These are phyloP conservation scores for Polymixis flavicincta DNA, from an alignment of 2,888 invertebrate genomes.

Conservation along the genomic window DNA sequence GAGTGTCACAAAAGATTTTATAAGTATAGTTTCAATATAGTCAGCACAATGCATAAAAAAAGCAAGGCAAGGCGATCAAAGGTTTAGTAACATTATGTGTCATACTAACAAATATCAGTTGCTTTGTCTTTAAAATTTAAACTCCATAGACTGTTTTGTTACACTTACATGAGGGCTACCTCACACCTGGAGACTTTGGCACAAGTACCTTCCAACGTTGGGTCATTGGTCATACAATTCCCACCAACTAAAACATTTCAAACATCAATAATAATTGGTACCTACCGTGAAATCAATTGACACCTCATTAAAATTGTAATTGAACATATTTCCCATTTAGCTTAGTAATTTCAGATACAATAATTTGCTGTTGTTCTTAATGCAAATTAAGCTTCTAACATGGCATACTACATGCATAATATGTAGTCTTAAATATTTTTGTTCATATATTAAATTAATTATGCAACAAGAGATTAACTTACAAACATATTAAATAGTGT, in stretches of 20 bases:
- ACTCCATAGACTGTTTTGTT: neutral
- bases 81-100: neutral
- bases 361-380: constrained; percentile 26
- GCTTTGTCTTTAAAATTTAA: neutral
- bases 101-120: neutral
- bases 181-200: constrained; percentile 76
- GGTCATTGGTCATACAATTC: constrained; percentile 73
- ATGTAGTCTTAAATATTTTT: neutral
- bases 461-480: neutral
- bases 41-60: too few species aligned
- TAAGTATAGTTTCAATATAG: too few species aligned
- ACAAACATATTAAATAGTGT: neutral
- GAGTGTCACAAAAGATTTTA: too few species aligned
- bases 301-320: constrained; percentile 50
- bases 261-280: constrained; percentile 41
- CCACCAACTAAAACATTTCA: constrained; percentile 78
- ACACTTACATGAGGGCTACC: constrained; percentile 80
- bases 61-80: neutral
- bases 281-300: constrained; percentile 42
- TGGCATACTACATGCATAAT: neutral
- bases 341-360: constrained; percentile 30
- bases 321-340: constrained; percentile 38
- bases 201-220: constrained; percentile 75
- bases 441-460: neutral
- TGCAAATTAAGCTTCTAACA: constrained; percentile 30